Base-by-base conservation (phyloP, 2,888 invertebrate species). In the Drosophila phalerata region DNA sequence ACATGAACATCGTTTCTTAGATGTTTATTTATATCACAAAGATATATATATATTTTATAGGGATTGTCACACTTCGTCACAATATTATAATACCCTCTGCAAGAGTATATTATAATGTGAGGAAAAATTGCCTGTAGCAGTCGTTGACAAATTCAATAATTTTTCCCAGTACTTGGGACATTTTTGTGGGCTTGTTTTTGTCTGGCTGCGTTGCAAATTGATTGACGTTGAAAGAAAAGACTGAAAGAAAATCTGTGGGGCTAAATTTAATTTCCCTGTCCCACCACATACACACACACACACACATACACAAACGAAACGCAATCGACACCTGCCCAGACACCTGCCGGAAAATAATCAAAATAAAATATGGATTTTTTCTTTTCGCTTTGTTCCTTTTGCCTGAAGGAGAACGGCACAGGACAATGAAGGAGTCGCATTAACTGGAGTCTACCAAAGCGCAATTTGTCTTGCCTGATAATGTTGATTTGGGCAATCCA, bases 101-200 rank as follows among this genome's bases (percentile, higher is more conserved):
- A 2, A 37, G 37, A 3, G 37, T n/a, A 37, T 37, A n/a, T 6
- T 10, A 15, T 25, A 28, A 47, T 10, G 10, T 28, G 28, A 19
- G n/a, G n/a, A 17, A 43, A 15, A 60, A 43, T 22, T 37, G 34
- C 73, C 81, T 75, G 79, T 62, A 81, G 78, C 82, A 77, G 79
- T 84, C 88, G 88, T 90, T 90, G 90, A 90, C 90, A 90, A 90
- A 91, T 90, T 90, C 89, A 91, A 91, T 91, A 89, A 90, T 90
- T 90, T 90, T 90, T 88, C 87, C 90, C 87, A 91, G 89, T 90
- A 90, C 84, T 79, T 77, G 66, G 63, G 66, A 60, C 69, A 79
- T 69, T 84, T 72, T 40, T 67, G 72, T 80, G 80, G 85, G 76
- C 83, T 81, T 85, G 83, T 85, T 81, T 85, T 81, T 85, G 80